Evolutionary conservation across 2,888 invertebrate genomes (phyloP), one percentile per base, ranked within the genome.

Genomic region (Serripes groenlandicus): DNA sequence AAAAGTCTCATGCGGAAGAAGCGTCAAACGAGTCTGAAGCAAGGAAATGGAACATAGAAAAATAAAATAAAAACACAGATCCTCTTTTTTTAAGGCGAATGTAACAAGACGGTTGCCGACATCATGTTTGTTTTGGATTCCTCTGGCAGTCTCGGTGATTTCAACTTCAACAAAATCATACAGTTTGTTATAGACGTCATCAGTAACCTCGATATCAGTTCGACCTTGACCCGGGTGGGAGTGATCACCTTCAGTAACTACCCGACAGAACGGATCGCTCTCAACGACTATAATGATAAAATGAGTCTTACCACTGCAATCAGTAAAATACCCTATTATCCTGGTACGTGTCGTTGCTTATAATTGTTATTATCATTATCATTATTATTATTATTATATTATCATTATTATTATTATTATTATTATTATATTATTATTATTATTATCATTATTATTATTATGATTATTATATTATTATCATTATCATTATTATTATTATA

Each of bases 241-340:
- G 79, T 83, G 18, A 86, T 86, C 21, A 83, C 83, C 0, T 86
- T 76, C 64, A 79, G 72, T 49, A 81, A 79, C 71, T 83, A 81
- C 30, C 86, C 86, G 0, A 62, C 56, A 32, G 49, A 68, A 18
- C 62, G 81, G 32, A 62, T 83, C 21, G n/a, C 32, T 15, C 62
- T 86, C 5, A 70, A 81, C 42, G 42, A 28, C n/a, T 86, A 79
- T 42, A 42, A 35, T 3, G 73, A 71, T 30, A 83, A 79, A 60
- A 30, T 34, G 0, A 69, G 49, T 18, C 69, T 86, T 3, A 37
- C 77, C 18, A 79, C 78, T 34, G 86, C 86, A 9, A 83, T 86
- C 18, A 79, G 76, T 32, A 37, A 42, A 1, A 78, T 86, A 4
- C 75, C 81, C 7, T 86, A 86, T 54, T 79, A 35, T 54, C 83